Evolutionary conservation across 1,140 invertebrate species (phyloP).

Genomic region (Drosophila sproati): DNA sequence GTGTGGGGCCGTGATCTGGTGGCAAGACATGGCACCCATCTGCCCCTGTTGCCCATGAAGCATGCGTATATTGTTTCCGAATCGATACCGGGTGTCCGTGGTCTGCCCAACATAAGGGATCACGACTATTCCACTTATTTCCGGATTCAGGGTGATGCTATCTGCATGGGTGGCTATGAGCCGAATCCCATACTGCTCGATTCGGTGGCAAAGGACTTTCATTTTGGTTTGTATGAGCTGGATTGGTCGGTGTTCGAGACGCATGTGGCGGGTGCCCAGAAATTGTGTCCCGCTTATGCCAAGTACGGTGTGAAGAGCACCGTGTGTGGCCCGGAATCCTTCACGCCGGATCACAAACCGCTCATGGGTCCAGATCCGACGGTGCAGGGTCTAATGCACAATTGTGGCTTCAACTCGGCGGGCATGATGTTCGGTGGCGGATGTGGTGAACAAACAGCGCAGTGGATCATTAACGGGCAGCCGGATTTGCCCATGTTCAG

Average conservation of each 20-base stretch:
- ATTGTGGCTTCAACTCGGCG: slow-evolving; percentile 94
- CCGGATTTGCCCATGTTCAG: slow-evolving; percentile 93
- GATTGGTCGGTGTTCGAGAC: slow-evolving; percentile 93
- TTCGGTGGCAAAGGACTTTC: slow-evolving; percentile 91
- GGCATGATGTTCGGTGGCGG: slow-evolving; percentile 96
- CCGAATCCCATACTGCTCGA: slow-evolving; percentile 92
- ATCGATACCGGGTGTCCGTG: slow-evolving; percentile 89
- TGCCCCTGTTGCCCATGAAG: slow-evolving; percentile 93
- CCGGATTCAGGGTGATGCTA: slow-evolving; percentile 91
- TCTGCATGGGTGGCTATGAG: slow-evolving; percentile 95
- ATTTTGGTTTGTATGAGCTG: slow-evolving; percentile 93
- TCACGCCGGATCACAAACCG: slow-evolving; percentile 96
- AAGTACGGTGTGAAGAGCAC: slow-evolving; percentile 93
- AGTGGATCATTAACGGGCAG: slow-evolving; percentile 92
- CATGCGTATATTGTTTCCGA: slow-evolving; percentile 95
- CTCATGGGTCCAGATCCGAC: slow-evolving; percentile 86
- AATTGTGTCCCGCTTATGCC: slow-evolving; percentile 90
- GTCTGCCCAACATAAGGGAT: slow-evolving; percentile 92
- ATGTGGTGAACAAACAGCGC: slow-evolving; percentile 92
- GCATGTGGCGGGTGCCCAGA: slow-evolving; percentile 90
- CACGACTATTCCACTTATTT: slow-evolving; percentile 94
- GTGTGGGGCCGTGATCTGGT: slow-evolving; percentile 92
- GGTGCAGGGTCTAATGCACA: slow-evolving; percentile 89
- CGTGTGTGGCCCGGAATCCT: slow-evolving; percentile 93
- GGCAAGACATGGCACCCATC: slow-evolving; percentile 88